These are phyloP conservation scores for Dimorphilus gyrociliatus DNA, from an alignment of 2,888 invertebrate genomes.

Conservation along the genomic window DNA sequence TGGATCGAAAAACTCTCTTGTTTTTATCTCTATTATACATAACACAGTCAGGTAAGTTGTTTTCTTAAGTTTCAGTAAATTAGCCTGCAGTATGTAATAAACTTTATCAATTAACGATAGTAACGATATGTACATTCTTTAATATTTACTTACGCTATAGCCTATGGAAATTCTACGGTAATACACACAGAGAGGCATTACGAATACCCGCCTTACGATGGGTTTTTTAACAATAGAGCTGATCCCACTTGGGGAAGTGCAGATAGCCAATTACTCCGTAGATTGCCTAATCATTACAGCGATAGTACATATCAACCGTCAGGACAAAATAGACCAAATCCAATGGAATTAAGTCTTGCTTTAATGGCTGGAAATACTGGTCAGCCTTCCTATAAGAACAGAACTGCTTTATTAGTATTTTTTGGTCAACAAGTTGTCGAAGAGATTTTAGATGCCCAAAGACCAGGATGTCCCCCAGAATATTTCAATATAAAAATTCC, in stretches of 20 bases:
- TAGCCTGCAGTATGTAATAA: no score
- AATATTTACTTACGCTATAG: no score
- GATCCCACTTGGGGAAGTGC: slow-evolving; percentile 37
- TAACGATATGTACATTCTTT: no score
- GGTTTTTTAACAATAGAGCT: slow-evolving; percentile 41
- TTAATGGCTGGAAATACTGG: slow-evolving; percentile 38
- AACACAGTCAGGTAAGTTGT: no score
- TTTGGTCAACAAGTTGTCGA: slow-evolving; percentile 50
- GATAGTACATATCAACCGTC: slow-evolving; percentile 45
- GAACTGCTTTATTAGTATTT: slow-evolving; percentile 46
- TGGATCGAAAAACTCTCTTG: no score
- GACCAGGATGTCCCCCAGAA: slow-evolving; percentile 47
- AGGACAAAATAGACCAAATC: slow-evolving; percentile 42
- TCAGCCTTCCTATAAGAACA: slow-evolving; percentile 40
- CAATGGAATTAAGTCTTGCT: slow-evolving; percentile 41
- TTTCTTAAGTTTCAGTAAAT: no score
- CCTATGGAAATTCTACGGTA: no score
- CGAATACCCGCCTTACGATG: slow-evolving; percentile 39
- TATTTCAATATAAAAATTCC: slow-evolving; percentile 46
- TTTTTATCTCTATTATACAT: no score
- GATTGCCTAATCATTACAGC: slow-evolving; percentile 43
- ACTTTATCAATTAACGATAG: no score
- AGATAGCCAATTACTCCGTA: slow-evolving; percentile 44
- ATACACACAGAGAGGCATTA: slow-evolving; percentile 2
- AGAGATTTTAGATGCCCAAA: slow-evolving; percentile 47